phyloP scores from a whole-genome alignment of 53 echinoderm and acorn worm genomes.

The Crossaster papposus region DNA sequence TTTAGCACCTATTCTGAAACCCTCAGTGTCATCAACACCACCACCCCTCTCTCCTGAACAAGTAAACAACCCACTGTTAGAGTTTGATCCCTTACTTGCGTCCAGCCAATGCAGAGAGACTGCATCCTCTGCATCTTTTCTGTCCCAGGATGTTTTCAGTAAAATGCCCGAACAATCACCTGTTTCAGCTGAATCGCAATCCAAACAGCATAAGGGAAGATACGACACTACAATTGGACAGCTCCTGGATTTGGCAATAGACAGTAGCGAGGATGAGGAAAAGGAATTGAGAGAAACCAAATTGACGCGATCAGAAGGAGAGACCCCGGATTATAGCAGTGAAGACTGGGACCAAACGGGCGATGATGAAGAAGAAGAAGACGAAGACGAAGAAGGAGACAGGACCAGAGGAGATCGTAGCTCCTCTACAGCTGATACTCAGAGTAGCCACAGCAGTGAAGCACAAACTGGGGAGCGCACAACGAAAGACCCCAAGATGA shows the following conservation, averaged over 20 bases:
- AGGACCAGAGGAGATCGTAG: not conserved
- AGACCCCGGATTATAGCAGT: constrained; percentile 8
- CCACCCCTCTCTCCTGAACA: constrained; percentile 4
- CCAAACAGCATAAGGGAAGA: not conserved
- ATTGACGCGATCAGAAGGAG: not conserved
- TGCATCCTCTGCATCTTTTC: not conserved
- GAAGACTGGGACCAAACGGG: constrained; percentile 35
- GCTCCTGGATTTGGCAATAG: constrained; percentile 10
- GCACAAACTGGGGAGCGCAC: not conserved
- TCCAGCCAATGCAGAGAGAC: not conserved
- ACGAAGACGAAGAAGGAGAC: constrained; percentile 38
- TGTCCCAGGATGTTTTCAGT: constrained; percentile 49
- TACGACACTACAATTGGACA: not conserved
- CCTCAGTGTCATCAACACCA: constrained; percentile 16
- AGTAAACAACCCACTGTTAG: not conserved
- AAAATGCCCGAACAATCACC: not conserved
- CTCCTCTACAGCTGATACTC: constrained; percentile 9
- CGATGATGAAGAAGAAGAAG: constrained; percentile 41
- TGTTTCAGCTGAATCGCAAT: not conserved
- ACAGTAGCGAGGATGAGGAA: constrained; percentile 30
- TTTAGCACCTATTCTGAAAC: constrained; percentile 23
- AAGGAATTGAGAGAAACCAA: not conserved
- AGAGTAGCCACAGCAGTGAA: constrained; percentile 21
- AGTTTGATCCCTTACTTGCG: constrained; percentile 31
- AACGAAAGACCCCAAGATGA: constrained; percentile 9